Percentiles rank a stretch among this genome's conserved stretches.
Conservation (phyloP, 1,140 invertebrate species). For the Tetragnatha versicolor region DNA sequence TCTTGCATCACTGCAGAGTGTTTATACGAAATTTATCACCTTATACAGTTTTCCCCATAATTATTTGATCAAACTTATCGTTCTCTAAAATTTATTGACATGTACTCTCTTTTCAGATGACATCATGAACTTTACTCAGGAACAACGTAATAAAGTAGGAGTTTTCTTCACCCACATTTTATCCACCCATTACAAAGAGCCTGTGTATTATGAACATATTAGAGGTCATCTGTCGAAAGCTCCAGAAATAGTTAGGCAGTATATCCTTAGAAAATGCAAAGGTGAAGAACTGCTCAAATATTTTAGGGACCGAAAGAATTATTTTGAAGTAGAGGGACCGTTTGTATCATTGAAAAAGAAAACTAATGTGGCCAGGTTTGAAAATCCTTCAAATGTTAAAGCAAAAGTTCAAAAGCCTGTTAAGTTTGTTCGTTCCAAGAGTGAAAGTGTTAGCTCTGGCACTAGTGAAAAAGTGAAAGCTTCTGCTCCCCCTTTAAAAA, state of each 20-base stretch:
- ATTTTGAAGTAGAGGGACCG: not conserved
- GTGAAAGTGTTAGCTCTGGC: not conserved
- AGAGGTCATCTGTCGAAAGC: slow-evolving; percentile 2
- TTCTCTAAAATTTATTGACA: too few relatives aligned
- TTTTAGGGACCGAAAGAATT: not conserved
- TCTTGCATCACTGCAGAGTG: too few relatives aligned
- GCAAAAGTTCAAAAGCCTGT: not conserved
- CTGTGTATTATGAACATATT: not conserved
- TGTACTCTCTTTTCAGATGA: too few relatives aligned
- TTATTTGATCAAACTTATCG: too few relatives aligned
- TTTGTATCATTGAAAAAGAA: not conserved
- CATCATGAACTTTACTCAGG: not conserved
- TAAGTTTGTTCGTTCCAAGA: not conserved
- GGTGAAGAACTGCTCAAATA: not conserved
- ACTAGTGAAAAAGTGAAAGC: not conserved
- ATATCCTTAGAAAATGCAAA: not conserved
- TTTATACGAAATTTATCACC: too few relatives aligned
- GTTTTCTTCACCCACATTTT: not conserved
- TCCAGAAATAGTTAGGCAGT: not conserved
- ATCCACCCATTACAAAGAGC: not conserved
- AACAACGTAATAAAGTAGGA: not conserved
- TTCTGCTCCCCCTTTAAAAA: too few relatives aligned
- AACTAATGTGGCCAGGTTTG: not conserved
- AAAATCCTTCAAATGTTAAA: not conserved
- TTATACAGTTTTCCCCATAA: too few relatives aligned